Evolutionary conservation across 1,140 invertebrate species (phyloP).

Genomic region (Panagrolaimus sp.): DNA sequence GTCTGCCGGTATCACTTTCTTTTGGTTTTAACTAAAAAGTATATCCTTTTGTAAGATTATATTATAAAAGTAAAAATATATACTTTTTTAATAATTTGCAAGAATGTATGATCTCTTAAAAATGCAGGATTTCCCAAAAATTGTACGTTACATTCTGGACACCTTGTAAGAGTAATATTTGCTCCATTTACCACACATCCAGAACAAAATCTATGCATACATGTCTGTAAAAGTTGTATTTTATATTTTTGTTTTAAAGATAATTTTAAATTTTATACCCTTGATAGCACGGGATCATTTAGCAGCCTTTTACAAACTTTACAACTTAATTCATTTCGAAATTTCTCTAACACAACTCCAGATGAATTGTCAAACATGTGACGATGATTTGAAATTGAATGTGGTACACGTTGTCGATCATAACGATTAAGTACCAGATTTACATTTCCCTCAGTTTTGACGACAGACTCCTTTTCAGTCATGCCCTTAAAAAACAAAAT

Average conservation of each 20-base stretch:
- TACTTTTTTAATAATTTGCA: background rate
- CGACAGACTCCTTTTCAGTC: background rate
- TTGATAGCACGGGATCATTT: slow-evolving; percentile 3
- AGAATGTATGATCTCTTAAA: background rate
- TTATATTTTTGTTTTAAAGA: background rate
- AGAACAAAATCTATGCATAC: slow-evolving; percentile 11
- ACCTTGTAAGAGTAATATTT: background rate
- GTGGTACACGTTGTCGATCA: background rate
- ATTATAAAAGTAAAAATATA: slow-evolving; percentile 2
- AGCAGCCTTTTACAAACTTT: background rate
- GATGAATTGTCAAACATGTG: background rate
- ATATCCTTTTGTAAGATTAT: background rate
- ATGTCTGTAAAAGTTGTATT: background rate
- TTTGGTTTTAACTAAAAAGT: slow-evolving; percentile 1
- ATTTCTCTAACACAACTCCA: background rate
- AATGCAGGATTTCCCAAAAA: background rate
- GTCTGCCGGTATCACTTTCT: background rate
- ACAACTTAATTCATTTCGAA: slow-evolving; percentile 2
- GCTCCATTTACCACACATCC: background rate
- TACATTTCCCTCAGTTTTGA: background rate
- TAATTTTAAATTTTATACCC: background rate
- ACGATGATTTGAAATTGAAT: background rate
- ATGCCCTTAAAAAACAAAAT: background rate
- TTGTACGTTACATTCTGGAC: background rate
- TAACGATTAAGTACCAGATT: slow-evolving; percentile 8